These are phyloP conservation scores for Albula glossodonta DNA, from an alignment of 2,113 vertebrate genomes.

Conservation along the genomic window DNA sequence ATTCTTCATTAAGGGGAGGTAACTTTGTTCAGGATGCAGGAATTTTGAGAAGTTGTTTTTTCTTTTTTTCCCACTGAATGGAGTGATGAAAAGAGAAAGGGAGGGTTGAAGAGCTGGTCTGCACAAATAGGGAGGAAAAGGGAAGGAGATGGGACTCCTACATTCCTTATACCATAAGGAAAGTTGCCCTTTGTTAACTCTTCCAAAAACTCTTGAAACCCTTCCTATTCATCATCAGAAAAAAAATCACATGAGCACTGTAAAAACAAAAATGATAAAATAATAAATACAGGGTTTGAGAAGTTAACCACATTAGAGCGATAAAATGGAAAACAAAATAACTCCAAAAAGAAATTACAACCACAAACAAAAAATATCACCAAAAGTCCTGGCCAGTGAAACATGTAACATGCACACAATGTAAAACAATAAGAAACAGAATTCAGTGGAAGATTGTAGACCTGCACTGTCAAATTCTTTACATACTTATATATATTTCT, in stretches of 20 bases:
- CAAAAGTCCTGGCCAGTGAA: not conserved
- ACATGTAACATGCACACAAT: slow-evolving; percentile 22
- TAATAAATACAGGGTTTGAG: not conserved
- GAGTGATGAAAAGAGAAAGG: not conserved
- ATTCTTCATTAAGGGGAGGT: not conserved
- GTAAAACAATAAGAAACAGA: slow-evolving; percentile 26
- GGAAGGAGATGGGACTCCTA: not conserved
- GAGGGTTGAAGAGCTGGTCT: not conserved
- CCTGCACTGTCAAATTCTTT: slow-evolving; percentile 44
- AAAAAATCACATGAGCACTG: not conserved
- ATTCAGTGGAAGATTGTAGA: slow-evolving; percentile 22
- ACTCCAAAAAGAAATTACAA: not conserved
- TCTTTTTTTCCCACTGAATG: not conserved
- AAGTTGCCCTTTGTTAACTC: not conserved
- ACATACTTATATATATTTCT: slow-evolving; percentile 41
- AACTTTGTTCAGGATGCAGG: not conserved
- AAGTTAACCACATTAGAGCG: not conserved
- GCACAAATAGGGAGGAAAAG: not conserved
- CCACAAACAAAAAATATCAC: not conserved
- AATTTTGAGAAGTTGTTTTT: not conserved
- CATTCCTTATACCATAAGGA: not conserved
- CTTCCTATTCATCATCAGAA: not conserved
- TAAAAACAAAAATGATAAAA: not conserved
- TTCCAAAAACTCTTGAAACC: not conserved
- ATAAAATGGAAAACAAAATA: not conserved